Conservation (phyloP, 2,113 vertebrate species). For the Todiramphus chloris region DNA sequence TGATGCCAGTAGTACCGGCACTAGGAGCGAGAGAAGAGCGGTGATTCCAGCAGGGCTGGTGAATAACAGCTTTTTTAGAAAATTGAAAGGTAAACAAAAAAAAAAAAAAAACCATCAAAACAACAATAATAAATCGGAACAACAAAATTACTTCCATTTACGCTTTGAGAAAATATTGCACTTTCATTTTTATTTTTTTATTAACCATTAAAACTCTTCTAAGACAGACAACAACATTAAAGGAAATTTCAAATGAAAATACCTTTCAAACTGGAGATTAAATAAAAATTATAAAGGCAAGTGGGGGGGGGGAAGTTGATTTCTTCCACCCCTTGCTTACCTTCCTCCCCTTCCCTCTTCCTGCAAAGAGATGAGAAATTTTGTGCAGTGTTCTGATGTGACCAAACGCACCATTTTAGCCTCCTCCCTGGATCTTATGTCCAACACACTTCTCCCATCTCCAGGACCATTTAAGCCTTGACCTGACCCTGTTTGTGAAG, state of each 20-base stretch:
- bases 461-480: neutral
- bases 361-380: neutral
- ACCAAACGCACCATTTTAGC: neutral
- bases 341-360: neutral
- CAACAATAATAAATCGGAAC: neutral
- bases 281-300: neutral
- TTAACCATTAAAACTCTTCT: neutral
- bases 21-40: neutral
- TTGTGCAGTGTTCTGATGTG: neutral
- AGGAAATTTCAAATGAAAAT: neutral
- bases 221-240: neutral
- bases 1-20: neutral
- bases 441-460: neutral
- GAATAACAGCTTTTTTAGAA: constrained; percentile 9
- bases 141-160: neutral
- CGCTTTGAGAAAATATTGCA: neutral
- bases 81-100: neutral
- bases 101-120: neutral
- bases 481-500: neutral
- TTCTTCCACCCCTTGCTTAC: neutral
- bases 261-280: neutral
- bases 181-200: neutral
- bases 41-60: neutral
- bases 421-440: neutral
- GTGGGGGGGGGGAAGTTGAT: accelerated